These are phyloP conservation scores for Silurus lanzhouensis DNA, from an alignment of 2,797 vertebrate genomes.

Conservation along the genomic window DNA sequence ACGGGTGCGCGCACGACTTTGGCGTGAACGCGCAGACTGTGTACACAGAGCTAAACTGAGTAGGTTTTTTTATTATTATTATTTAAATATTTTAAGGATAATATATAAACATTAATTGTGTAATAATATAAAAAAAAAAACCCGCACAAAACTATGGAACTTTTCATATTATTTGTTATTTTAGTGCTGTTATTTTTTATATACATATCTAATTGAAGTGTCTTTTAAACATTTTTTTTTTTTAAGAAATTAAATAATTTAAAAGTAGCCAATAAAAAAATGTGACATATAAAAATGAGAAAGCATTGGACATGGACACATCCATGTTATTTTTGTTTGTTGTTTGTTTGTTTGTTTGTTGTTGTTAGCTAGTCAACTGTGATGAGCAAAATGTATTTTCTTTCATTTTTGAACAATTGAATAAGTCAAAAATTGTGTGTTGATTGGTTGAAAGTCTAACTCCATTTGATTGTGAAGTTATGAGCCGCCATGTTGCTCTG, in stretches of 20 bases:
- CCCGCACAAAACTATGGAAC: not conserved
- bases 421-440: not conserved
- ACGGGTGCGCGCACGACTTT: constrained; percentile 73
- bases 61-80: too few species aligned
- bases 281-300: not conserved
- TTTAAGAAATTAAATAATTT: not conserved
- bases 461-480: not conserved
- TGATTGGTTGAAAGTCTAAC: not conserved
- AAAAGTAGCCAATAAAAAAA: not conserved
- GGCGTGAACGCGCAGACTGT: constrained; percentile 53
- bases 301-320: not conserved
- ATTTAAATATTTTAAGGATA: not conserved
- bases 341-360: not conserved
- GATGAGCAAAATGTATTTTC: not conserved
- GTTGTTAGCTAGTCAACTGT: not conserved
- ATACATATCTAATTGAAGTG: too few species aligned
- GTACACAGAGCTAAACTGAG: not conserved
- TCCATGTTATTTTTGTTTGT: not conserved
- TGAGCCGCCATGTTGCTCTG: not conserved
- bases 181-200: not conserved
- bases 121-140: not conserved
- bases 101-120: too few species aligned
- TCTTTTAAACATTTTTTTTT: too few species aligned
- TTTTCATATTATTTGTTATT: not conserved
- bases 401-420: not conserved